Evolutionary conservation across 2,888 invertebrate species (phyloP).

Genomic region (Pseudococcus viburni): DNA sequence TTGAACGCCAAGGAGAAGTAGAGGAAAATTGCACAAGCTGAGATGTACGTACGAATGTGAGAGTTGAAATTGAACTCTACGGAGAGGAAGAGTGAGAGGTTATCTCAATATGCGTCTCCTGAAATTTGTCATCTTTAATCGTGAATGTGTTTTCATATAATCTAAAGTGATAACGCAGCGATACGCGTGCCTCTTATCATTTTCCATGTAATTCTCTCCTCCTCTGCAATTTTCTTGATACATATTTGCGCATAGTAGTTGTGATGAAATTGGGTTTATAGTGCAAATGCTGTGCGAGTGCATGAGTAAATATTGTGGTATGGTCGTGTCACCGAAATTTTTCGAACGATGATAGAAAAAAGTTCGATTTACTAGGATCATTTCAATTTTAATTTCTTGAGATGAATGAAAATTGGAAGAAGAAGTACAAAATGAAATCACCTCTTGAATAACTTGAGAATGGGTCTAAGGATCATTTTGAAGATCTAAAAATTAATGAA

Average conservation of each 20-base stretch:
- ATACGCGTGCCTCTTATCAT: background rate
- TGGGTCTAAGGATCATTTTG: too few relatives aligned
- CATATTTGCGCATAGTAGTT: background rate
- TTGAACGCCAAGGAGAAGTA: background rate
- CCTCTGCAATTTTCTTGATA: background rate
- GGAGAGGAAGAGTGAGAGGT: background rate
- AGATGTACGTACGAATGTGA: too few relatives aligned
- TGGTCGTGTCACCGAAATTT: too few relatives aligned
- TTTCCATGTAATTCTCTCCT: too few relatives aligned
- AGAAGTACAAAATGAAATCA: too few relatives aligned
- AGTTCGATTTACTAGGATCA: too few relatives aligned
- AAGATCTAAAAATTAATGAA: too few relatives aligned
- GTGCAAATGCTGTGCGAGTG: background rate
- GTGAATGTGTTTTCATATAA: background rate
- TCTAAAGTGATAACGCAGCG: background rate
- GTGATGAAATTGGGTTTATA: background rate
- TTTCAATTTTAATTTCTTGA: too few relatives aligned
- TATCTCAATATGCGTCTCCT: background rate
- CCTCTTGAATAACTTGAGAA: too few relatives aligned
- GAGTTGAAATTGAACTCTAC: background rate
- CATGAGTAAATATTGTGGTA: background rate
- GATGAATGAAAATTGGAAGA: too few relatives aligned
- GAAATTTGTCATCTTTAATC: constrained; percentile 8
- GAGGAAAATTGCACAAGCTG: background rate
- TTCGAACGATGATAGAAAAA: too few relatives aligned